Percentiles rank a stretch among this genome's conserved stretches.
Evolutionary conservation across 2,888 invertebrate species (phyloP).

Genomic region (Tuta absoluta): DNA sequence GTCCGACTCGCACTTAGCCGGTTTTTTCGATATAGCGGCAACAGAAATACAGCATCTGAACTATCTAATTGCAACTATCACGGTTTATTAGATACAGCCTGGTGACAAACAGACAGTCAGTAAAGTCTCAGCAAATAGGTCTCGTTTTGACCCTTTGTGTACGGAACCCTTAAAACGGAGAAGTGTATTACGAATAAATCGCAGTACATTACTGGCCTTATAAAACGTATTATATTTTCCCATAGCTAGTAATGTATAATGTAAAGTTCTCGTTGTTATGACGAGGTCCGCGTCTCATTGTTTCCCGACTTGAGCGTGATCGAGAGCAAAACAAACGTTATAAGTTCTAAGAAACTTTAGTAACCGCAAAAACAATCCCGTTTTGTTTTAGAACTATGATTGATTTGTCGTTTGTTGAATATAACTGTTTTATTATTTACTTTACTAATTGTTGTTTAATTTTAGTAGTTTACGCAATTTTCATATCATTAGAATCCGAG

Average conservation of each 20-base stretch:
- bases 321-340: constrained; percentile 36
- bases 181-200: not conserved
- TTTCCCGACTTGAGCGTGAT: constrained; percentile 31
- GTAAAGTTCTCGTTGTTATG: not conserved
- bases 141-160: no score
- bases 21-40: no score
- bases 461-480: no score
- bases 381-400: constrained; percentile 8
- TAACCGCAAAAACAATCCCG: constrained; percentile 8
- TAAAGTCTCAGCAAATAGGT: no score
- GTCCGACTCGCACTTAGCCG: no score
- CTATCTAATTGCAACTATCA: no score
- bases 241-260: not conserved
- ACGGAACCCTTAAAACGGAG: no score
- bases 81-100: no score
- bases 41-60: no score
- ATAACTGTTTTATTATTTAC: not conserved
- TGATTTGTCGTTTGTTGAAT: not conserved
- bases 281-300: not conserved
- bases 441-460: not conserved
- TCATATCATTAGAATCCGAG: no score
- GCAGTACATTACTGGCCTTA: not conserved
- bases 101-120: no score
- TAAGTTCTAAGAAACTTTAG: constrained; percentile 21
- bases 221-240: not conserved